phyloP scores from a whole-genome alignment of 2,113 vertebrate genomes.

The Plecotus auritus region DNA sequence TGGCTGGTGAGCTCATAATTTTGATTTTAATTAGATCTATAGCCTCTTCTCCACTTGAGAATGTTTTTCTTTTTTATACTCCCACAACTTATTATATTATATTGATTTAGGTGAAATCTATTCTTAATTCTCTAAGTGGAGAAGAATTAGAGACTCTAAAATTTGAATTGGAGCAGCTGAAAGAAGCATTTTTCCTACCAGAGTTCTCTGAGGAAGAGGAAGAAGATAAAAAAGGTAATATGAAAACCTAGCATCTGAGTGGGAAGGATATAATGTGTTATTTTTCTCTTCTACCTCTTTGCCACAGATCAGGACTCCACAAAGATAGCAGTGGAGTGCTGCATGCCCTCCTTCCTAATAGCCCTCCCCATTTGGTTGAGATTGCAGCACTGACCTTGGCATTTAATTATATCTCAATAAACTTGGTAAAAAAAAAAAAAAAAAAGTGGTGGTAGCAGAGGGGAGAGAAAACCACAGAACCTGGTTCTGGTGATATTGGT shows the following conservation, averaged over 20 bases:
- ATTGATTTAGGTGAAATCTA: slow-evolving; percentile 86
- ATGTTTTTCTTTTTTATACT: slow-evolving; percentile 37
- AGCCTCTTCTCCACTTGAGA: not conserved
- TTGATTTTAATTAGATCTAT: not conserved
- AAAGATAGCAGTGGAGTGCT: not conserved
- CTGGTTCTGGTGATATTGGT: not conserved
- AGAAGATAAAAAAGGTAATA: slow-evolving; percentile 88
- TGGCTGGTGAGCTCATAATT: slow-evolving; percentile 7
- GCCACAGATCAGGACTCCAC: not conserved
- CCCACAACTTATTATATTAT: not conserved
- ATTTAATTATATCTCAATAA: slow-evolving; percentile 8
- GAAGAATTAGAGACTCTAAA: slow-evolving; percentile 83
- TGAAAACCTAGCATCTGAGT: not conserved
- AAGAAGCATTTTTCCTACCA: slow-evolving; percentile 90
- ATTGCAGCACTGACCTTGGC: not conserved
- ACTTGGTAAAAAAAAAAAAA: not conserved
- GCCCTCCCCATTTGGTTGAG: not conserved
- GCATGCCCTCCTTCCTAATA: not conserved
- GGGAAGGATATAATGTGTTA: not conserved
- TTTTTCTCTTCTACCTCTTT: not conserved
- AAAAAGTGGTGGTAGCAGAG: not conserved
- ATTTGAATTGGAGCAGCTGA: slow-evolving; percentile 87
- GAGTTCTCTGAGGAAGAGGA: slow-evolving; percentile 96
- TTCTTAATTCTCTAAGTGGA: slow-evolving; percentile 89
- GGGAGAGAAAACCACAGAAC: not conserved